phyloP scores from a whole-genome alignment of 2,113 vertebrate species.

The Sapajus apella region DNA sequence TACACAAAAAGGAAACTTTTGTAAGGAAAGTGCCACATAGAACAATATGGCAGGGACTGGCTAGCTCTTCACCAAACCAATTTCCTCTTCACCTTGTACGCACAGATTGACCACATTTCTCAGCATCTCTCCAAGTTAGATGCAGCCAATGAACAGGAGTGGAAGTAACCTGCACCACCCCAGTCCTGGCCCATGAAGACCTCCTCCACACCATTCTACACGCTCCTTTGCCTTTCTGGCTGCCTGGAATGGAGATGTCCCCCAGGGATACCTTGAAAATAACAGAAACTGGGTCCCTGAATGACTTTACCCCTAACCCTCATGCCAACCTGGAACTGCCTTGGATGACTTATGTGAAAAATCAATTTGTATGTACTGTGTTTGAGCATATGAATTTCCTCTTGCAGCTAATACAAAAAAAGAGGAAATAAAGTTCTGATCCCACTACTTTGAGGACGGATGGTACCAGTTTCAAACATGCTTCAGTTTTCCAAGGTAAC shows the following conservation, averaged over 20 bases:
- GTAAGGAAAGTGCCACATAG: not conserved
- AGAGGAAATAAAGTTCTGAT: not conserved
- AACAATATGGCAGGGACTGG: not conserved
- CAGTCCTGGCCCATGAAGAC: not conserved
- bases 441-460: not conserved
- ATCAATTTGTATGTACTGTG: not conserved
- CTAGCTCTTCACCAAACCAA: not conserved
- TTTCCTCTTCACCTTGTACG: not conserved
- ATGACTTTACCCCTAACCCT: not conserved
- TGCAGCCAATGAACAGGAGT: not conserved
- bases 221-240: not conserved
- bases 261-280: not conserved
- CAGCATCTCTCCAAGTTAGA: not conserved
- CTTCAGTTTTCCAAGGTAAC: not conserved
- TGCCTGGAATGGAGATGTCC: not conserved
- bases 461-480: not conserved
- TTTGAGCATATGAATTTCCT: not conserved
- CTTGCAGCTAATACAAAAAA: not conserved
- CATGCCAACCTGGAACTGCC: not conserved
- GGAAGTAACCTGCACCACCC: not conserved
- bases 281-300: not conserved
- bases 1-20: conserved; percentile 54
- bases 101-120: not conserved
- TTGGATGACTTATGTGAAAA: not conserved
- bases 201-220: not conserved